These are phyloP conservation scores for Epinephelus moara DNA, from an alignment of 2,113 vertebrate species.

Conservation along the genomic window DNA sequence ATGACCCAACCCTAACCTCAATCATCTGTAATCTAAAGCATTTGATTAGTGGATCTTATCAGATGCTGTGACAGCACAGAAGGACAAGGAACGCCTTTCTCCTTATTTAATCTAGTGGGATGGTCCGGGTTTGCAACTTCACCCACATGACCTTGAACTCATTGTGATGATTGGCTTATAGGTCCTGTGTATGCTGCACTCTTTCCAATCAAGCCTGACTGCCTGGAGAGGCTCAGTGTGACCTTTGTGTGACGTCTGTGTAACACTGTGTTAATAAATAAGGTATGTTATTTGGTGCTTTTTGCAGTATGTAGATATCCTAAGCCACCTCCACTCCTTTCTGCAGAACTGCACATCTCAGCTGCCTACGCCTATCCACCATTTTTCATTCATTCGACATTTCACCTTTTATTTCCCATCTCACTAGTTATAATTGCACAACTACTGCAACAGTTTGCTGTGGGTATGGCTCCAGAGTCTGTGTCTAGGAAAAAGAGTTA, in stretches of 20 bases:
- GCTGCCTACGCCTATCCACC: neutral
- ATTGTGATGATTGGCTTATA: slow-evolving; percentile 33
- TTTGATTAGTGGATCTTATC: slow-evolving; percentile 47
- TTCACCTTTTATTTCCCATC: slow-evolving; percentile 19
- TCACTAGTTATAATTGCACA: slow-evolving; percentile 9
- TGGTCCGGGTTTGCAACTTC: slow-evolving; percentile 22
- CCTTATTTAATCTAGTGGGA: slow-evolving; percentile 23
- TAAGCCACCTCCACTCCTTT: neutral
- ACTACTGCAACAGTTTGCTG: slow-evolving; percentile 8
- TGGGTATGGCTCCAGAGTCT: neutral
- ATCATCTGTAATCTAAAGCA: slow-evolving; percentile 31
- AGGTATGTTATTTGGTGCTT: neutral
- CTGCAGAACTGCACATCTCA: neutral
- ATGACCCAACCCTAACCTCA: neutral
- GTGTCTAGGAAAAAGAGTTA: neutral
- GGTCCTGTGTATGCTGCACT: slow-evolving; percentile 14
- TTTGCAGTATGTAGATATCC: neutral
- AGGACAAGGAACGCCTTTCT: slow-evolving; percentile 35
- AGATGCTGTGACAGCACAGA: slow-evolving; percentile 31
- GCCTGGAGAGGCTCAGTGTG: neutral
- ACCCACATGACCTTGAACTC: slow-evolving; percentile 29
- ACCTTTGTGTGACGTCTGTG: neutral
- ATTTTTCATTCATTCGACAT: slow-evolving; percentile 2
- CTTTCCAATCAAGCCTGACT: neutral
- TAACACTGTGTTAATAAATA: slow-evolving; percentile 14